These are phyloP conservation scores for Dasypolia templi DNA, from an alignment of 2,888 invertebrate species.

Conservation along the genomic window DNA sequence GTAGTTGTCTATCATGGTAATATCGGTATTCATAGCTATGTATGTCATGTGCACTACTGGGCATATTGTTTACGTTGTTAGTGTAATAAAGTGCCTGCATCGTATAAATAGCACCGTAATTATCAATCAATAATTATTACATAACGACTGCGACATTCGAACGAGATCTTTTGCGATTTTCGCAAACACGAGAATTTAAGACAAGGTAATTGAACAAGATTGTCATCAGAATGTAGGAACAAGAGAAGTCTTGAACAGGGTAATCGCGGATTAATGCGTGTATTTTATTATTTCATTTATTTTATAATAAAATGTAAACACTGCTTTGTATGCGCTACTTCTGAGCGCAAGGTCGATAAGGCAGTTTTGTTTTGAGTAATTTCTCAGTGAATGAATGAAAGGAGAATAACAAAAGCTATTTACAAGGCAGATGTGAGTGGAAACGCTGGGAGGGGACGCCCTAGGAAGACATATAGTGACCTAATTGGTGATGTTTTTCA, in stretches of 20 bases:
- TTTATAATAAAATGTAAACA: background rate
- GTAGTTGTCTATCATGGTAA: background rate
- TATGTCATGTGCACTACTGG: slow-evolving; percentile 5
- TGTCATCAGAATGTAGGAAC: slow-evolving; percentile 42
- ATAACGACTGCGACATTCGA: slow-evolving; percentile 58
- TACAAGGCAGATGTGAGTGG: too few relatives aligned
- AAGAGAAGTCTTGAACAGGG: slow-evolving; percentile 22
- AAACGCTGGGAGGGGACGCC: too few relatives aligned
- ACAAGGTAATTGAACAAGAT: slow-evolving; percentile 42
- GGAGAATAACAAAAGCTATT: too few relatives aligned
- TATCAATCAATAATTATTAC: slow-evolving; percentile 54
- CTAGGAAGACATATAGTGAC: too few relatives aligned
- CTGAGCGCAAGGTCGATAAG: background rate
- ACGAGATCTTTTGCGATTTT: slow-evolving; percentile 43
- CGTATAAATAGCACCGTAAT: slow-evolving; percentile 57
- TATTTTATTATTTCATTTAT: background rate
- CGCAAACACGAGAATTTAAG: background rate
- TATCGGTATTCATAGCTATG: slow-evolving; percentile 12
- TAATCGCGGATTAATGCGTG: slow-evolving; percentile 26
- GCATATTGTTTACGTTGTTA: slow-evolving; percentile 46
- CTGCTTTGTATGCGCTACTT: background rate
- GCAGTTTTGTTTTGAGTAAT: background rate
- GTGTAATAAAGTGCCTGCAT: slow-evolving; percentile 44
- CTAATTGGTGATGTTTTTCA: too few relatives aligned
- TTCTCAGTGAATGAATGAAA: too few relatives aligned